phyloP scores from a whole-genome alignment of 2,113 vertebrate species.

The Aldabrachelys gigantea region DNA sequence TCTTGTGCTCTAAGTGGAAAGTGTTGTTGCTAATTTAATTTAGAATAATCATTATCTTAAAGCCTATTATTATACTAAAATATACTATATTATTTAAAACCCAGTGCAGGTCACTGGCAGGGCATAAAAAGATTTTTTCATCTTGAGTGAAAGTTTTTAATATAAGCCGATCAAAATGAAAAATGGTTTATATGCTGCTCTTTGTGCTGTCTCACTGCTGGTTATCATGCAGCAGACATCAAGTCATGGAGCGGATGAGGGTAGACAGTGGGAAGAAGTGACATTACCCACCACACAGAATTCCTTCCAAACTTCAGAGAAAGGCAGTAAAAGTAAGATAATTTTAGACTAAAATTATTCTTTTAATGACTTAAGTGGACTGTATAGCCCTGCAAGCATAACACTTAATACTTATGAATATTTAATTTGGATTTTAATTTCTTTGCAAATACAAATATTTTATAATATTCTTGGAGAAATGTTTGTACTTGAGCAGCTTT shows the following conservation, averaged over 20 bases:
- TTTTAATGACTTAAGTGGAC: background rate
- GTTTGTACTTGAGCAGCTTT: background rate
- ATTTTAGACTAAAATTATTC: background rate
- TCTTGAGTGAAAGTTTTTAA: background rate
- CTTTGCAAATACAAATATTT: background rate
- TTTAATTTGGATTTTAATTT: background rate
- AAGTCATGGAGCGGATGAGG: background rate
- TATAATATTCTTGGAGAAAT: background rate
- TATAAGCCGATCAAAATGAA: background rate
- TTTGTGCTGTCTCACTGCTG: background rate
- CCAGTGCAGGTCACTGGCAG: background rate
- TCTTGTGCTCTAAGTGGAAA: background rate
- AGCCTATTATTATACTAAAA: no score
- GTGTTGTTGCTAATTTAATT: background rate
- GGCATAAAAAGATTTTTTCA: background rate
- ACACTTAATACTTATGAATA: background rate
- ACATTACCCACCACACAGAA: rapidly evolving
- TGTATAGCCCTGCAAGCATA: background rate
- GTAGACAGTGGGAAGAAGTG: background rate
- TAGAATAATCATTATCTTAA: background rate
- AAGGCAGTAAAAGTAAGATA: background rate
- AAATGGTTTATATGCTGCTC: background rate
- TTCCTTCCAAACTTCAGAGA: background rate
- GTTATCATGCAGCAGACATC: background rate
- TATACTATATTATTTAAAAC: background rate